Evolutionary conservation across 2,113 vertebrate genomes (phyloP).

Genomic region (Scatophagus argus): DNA sequence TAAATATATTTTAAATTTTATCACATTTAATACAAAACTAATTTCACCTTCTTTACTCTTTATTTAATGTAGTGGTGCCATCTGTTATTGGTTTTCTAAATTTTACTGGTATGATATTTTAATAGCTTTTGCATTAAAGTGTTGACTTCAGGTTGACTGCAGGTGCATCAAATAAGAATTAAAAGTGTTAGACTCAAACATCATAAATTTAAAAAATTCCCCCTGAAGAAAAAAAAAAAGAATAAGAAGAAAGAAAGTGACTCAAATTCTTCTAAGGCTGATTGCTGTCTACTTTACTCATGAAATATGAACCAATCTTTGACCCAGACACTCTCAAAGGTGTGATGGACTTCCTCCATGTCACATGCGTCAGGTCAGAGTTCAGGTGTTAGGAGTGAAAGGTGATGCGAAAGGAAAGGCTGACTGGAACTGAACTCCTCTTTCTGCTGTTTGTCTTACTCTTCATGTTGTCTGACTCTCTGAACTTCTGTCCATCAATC

Average conservation of each 20-base stretch:
- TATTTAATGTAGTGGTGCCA: neutral
- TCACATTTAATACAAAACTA: slow-evolving; percentile 5
- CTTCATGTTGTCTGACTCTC: neutral
- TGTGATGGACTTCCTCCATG: slow-evolving; percentile 1
- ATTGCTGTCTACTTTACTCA: neutral
- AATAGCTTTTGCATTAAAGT: no score
- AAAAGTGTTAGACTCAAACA: neutral
- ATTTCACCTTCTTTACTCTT: neutral
- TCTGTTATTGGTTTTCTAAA: neutral
- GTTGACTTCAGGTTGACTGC: no score
- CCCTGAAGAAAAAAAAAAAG: neutral
- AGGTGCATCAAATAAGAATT: neutral
- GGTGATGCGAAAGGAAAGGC: slow-evolving; percentile 12
- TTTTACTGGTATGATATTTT: neutral
- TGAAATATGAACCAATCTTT: neutral
- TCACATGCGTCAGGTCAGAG: slow-evolving; percentile 33
- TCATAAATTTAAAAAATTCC: neutral
- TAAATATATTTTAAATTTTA: neutral
- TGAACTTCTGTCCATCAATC: slow-evolving; percentile 10
- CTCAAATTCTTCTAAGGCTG: neutral
- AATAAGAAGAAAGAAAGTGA: neutral
- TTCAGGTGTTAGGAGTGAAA: slow-evolving; percentile 37
- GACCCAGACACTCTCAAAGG: neutral
- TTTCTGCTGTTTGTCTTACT: no score
- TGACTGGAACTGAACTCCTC: neutral